Conservation (phyloP, 2,113 vertebrate genomes). For the Pelmatolapia mariae region DNA sequence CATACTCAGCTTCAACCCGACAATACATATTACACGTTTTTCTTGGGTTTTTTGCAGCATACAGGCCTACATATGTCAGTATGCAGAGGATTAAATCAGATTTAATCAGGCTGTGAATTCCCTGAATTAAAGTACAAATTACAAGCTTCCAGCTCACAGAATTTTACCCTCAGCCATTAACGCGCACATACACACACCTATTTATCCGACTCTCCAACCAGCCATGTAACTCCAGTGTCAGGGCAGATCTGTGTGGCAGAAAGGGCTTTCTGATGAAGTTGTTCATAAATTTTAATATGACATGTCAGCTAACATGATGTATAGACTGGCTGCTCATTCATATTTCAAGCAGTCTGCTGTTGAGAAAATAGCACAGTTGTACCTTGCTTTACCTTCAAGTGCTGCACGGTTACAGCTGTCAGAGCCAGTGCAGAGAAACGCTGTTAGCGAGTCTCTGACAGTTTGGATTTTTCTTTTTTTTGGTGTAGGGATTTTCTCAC, state of each 20-base stretch:
- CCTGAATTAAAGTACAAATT: background rate
- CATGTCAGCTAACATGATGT: constrained; percentile 90
- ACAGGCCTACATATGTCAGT: background rate
- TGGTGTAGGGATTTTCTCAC: background rate
- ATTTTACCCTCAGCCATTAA: constrained; percentile 42
- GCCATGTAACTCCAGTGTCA: constrained; percentile 88
- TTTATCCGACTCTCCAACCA: constrained; percentile 90
- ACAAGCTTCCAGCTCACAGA: background rate
- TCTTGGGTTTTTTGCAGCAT: background rate
- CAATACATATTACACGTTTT: background rate
- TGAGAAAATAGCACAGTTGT: constrained; percentile 48
- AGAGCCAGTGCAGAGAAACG: background rate
- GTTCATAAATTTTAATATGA: constrained; percentile 98
- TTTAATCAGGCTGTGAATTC: background rate
- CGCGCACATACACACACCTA: constrained; percentile 51
- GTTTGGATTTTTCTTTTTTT: background rate
- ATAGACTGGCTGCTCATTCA: constrained; percentile 88
- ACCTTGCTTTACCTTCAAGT: constrained; percentile 50
- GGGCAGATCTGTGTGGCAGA: constrained; percentile 90
- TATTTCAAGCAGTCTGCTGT: constrained; percentile 84
- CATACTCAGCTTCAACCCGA: background rate
- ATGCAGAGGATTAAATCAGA: background rate
- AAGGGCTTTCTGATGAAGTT: constrained; percentile 98
- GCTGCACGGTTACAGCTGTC: constrained; percentile 4
- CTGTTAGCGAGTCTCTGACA: background rate